Evolutionary conservation across 1,140 invertebrate genomes (phyloP), one percentile per base, ranked within the genome.

Genomic region (Chrysopa pallens): DNA sequence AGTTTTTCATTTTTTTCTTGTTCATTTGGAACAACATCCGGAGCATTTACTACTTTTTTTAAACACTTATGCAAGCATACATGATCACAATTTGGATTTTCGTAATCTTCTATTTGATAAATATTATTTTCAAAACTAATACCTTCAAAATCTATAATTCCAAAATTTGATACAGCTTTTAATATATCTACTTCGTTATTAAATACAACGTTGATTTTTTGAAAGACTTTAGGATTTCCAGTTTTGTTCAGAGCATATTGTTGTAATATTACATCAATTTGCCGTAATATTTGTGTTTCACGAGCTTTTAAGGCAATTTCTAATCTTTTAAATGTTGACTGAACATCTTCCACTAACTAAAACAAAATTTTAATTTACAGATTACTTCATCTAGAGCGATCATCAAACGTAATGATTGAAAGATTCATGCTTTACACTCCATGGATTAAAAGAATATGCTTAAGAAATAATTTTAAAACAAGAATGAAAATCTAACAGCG

Each of bases 261-360:
- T 50, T 40, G 45, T 46, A 31, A 37, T 41, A 36, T 29, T 29
- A 6, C 17, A 42, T 35, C 38, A 54, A 40, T 44, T 53, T 27
- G 36, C 35, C 13, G 41, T 47, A 27, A 51, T 46, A 42, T 51
- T 13, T 39, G 38, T 15, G 38, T 39, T 39, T 39, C 38, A 17
- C 38, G 13, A 3, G 13, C 11, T 28, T 54, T 46, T 47, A 46
- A 42, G 45, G 49, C 29, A 47, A 38, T 27, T 46, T 54, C 31
- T 39, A 47, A 13, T 43, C 37, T 33, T 33, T 43, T 33, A 23
- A 40, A 45, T 33, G 33, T 41, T 36, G 28, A 41, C 11, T 28
- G 14, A n/a, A 39, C 29, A 41, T 42, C 29, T 31, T 23, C 35
- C 9, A 31, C 36, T 35, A 42, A 38, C 28, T 36, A 28, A 15